Evolutionary conservation across 1,140 invertebrate species (phyloP).

Genomic region (Camponotus floridanus): DNA sequence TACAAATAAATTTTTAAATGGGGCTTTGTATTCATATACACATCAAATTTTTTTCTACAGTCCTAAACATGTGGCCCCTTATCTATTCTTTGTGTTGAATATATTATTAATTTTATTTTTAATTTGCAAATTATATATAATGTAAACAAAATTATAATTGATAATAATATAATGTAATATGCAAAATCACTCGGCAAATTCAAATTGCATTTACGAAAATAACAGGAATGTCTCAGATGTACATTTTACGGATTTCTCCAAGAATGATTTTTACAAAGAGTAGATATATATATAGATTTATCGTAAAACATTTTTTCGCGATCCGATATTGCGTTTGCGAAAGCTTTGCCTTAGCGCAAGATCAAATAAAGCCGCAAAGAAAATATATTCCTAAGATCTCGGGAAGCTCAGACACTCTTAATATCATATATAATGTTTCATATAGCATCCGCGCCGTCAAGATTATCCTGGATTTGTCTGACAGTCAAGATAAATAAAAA

Average conservation of each 20-base stretch:
- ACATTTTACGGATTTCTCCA: not conserved
- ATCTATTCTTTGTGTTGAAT: not conserved
- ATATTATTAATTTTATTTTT: too few species aligned
- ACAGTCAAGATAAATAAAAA: conserved; percentile 27
- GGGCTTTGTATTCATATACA: not conserved
- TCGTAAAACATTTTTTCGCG: conserved; percentile 2
- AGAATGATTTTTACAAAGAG: not conserved
- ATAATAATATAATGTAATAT: not conserved
- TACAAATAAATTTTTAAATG: conserved; percentile 8
- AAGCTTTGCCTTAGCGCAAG: not conserved
- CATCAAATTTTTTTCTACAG: not conserved
- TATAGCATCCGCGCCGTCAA: not conserved
- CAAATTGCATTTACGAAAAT: not conserved
- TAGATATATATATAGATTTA: not conserved
- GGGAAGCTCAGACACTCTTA: conserved; percentile 32
- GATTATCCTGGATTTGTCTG: conserved; percentile 46
- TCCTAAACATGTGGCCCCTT: not conserved
- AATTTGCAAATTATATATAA: not conserved
- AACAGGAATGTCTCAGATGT: not conserved
- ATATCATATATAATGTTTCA: conserved; percentile 26
- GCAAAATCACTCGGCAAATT: not conserved
- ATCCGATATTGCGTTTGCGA: conserved; percentile 24
- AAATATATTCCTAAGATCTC: not conserved
- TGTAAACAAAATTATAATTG: too few species aligned
- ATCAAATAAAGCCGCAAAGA: conserved; percentile 12